Evolutionary conservation across 2,797 vertebrate genomes (phyloP).

Genomic region (Pipistrellus pipistrellus): DNA sequence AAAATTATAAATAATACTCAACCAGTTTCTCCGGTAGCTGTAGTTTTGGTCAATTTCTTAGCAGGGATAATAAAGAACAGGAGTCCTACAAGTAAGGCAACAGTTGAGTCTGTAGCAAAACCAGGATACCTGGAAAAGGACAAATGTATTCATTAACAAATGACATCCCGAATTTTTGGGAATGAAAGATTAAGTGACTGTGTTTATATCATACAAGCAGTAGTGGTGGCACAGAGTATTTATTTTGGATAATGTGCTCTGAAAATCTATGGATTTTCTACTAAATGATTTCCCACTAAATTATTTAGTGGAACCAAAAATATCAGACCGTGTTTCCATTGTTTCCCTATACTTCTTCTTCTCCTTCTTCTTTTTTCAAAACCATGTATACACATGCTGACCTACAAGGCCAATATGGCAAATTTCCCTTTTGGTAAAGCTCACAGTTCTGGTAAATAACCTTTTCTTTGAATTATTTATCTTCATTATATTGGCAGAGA

Average conservation of each 20-base stretch:
- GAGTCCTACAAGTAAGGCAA: constrained; percentile 93
- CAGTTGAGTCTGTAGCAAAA: constrained; percentile 94
- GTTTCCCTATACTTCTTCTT: neutral
- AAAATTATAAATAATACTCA: constrained; percentile 86
- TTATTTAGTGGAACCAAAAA: neutral
- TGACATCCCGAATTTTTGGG: neutral
- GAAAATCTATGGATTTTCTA: constrained; percentile 4
- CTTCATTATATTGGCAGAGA: constrained; percentile 40
- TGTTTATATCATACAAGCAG: neutral
- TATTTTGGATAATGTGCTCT: neutral
- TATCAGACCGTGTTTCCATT: neutral
- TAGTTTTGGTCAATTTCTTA: constrained; percentile 86
- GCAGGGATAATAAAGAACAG: constrained; percentile 94
- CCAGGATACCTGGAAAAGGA: constrained; percentile 88
- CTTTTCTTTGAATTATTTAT: constrained; percentile 48
- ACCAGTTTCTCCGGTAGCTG: constrained; percentile 89
- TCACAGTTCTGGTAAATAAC: constrained; percentile 23
- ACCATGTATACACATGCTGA: neutral
- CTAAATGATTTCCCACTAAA: neutral
- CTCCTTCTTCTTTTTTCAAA: neutral
- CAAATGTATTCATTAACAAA: constrained; percentile 51
- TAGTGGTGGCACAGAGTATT: neutral
- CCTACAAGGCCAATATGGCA: neutral
- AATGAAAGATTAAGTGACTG: neutral
- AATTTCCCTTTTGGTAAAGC: constrained; percentile 37